Evolutionary conservation across 2,888 invertebrate genomes (phyloP).

Genomic region (Tortricodes alternella): DNA sequence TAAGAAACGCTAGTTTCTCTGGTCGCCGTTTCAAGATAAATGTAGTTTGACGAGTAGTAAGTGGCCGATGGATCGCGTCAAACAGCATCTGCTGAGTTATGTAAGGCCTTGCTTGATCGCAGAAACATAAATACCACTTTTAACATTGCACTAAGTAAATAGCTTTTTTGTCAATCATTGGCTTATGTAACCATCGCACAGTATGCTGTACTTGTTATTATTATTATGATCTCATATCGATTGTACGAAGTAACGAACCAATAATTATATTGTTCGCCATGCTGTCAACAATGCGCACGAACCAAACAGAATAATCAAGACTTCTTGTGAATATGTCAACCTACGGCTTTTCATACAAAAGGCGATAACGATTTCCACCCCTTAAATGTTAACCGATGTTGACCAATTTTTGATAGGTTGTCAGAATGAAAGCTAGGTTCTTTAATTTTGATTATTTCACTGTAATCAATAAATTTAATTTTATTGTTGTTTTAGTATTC

Average conservation of each 20-base stretch:
- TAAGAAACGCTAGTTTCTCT: conserved; percentile 51
- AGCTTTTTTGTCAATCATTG: neutral
- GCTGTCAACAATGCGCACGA: neutral
- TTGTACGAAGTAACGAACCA: conserved; percentile 3
- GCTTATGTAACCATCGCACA: neutral
- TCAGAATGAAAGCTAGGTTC: too few relatives aligned
- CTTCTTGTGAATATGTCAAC: too few relatives aligned
- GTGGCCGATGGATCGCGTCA: conserved; percentile 10
- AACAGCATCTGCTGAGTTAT: neutral
- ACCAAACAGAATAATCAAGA: too few relatives aligned
- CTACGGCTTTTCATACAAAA: too few relatives aligned
- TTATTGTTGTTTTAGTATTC: too few relatives aligned
- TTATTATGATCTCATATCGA: neutral
- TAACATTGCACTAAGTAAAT: too few relatives aligned
- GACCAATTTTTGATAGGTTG: too few relatives aligned
- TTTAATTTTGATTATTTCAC: too few relatives aligned
- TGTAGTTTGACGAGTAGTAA: conserved; percentile 42
- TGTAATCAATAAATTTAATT: too few relatives aligned
- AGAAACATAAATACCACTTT: too few relatives aligned
- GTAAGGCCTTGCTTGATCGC: neutral
- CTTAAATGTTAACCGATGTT: too few relatives aligned
- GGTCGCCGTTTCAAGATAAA: conserved; percentile 35
- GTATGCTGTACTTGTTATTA: neutral
- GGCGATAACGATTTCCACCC: too few relatives aligned
- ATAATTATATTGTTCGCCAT: neutral